phyloP scores from a whole-genome alignment of 2,113 vertebrate species.

The Dasyurus viverrinus region DNA sequence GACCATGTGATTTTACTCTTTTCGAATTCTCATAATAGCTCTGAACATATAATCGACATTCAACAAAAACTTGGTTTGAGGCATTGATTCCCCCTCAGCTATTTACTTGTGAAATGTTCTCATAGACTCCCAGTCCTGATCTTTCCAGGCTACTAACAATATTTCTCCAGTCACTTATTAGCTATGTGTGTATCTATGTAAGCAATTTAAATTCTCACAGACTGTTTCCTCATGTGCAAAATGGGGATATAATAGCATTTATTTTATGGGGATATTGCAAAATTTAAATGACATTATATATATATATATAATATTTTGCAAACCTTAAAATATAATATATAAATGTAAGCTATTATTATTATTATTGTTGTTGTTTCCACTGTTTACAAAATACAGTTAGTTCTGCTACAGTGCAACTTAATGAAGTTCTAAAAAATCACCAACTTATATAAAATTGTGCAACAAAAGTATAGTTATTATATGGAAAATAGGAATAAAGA shows the following conservation, averaged over 20 bases:
- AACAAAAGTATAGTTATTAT: neutral
- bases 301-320: neutral
- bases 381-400: neutral
- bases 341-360: neutral
- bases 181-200: neutral
- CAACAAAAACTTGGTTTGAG: neutral
- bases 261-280: neutral
- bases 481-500: neutral
- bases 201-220: neutral
- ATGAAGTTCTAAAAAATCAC: neutral
- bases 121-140: neutral
- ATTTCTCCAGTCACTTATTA: neutral
- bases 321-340: neutral
- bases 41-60: neutral
- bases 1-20: neutral
- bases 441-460: neutral
- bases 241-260: neutral
- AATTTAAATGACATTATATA: neutral
- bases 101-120: neutral
- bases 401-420: neutral
- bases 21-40: neutral
- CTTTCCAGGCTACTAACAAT: neutral
- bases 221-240: neutral
- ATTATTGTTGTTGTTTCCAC: neutral
- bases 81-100: neutral